Percentiles rank a stretch among this genome's conserved stretches.
phyloP scores from a whole-genome alignment of 2,797 vertebrate species.

The Galaxias olidus region DNA sequence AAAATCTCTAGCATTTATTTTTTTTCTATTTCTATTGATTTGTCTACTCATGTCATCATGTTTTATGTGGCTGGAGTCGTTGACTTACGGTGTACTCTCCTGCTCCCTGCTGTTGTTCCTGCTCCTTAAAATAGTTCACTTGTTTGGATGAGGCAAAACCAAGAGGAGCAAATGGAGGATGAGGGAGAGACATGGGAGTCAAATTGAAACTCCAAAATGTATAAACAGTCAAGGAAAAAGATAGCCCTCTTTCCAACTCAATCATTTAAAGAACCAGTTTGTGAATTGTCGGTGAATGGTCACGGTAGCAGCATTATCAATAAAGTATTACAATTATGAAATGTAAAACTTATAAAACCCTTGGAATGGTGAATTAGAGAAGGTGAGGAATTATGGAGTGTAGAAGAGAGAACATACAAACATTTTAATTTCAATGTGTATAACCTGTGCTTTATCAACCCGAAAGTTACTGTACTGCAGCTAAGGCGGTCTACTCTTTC shows the following conservation, averaged over 20 bases:
- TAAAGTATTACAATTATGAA: constrained; percentile 15
- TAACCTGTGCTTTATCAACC: no score
- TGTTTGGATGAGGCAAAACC: constrained; percentile 42
- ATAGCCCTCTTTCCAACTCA: neutral
- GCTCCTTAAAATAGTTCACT: constrained; percentile 56
- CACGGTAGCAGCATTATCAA: constrained; percentile 3
- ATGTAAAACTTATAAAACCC: no score
- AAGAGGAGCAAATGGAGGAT: constrained; percentile 36
- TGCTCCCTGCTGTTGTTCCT: constrained; percentile 48
- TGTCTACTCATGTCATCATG: constrained; percentile 64
- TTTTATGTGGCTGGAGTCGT: constrained; percentile 59
- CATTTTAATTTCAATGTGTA: no score
- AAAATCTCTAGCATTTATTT: constrained; percentile 27
- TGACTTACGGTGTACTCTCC: constrained; percentile 59
- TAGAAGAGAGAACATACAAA: no score
- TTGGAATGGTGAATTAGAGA: no score
- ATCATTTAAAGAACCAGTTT: neutral
- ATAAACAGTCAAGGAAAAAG: neutral
- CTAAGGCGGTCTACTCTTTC: no score
- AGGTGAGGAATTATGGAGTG: no score
- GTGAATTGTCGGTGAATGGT: no score
- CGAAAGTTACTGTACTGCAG: no score
- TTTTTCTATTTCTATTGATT: constrained; percentile 70
- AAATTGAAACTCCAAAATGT: constrained; percentile 16
- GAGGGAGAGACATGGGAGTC: constrained; percentile 20